Base-by-base conservation (phyloP, 2,797 vertebrate species). In the Esox lucius region DNA sequence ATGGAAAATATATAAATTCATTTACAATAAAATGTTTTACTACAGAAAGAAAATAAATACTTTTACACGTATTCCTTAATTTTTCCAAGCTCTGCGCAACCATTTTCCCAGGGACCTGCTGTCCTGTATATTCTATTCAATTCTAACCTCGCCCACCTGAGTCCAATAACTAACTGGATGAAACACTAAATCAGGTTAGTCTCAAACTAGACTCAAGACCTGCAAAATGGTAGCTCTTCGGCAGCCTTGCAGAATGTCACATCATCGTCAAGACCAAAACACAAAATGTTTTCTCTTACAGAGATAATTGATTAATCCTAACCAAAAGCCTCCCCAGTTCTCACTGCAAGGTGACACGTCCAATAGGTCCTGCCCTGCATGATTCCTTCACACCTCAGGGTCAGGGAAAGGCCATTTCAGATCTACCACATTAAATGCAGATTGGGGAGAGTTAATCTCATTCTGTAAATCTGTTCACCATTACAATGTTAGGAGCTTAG, bases 351-450 rank as follows among this genome's bases (percentile, higher is more conserved):
- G 91, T 89, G 91, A 92, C 92, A 91, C 82, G 88, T 90, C 88
- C 91, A 93, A 94, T 91, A 89, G 90, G 86, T 85, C 49, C n/a
- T 59, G 80, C 94, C 83, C 92, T 87, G 91, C 90, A 88, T 91
- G 94, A 92, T 89, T 88, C 87, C 89, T 90, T 93, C 92, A 93
- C 93, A 92, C 90, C 86, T 84, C 86, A 84, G 91, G 84, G 93
- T 93, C 94, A 95, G 93, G 93, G 93, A 88, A 90, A 93, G 93
- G 93, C 86, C 93, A 81, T 91, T 83, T 92, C 91, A 91, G 91
- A 92, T 93, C 87, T 92, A 84, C 81, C 88, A 86, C 90, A 93
- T 93, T 94, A 91, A 93, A 93, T 92, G 90, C 91, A 92, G 90
- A 93, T 93, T 93, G 84, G 87, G 53, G 53, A 75, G 89, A 87